These are phyloP conservation scores for Molossus molossus DNA, from an alignment of 2,797 vertebrate species.

Conservation along the genomic window DNA sequence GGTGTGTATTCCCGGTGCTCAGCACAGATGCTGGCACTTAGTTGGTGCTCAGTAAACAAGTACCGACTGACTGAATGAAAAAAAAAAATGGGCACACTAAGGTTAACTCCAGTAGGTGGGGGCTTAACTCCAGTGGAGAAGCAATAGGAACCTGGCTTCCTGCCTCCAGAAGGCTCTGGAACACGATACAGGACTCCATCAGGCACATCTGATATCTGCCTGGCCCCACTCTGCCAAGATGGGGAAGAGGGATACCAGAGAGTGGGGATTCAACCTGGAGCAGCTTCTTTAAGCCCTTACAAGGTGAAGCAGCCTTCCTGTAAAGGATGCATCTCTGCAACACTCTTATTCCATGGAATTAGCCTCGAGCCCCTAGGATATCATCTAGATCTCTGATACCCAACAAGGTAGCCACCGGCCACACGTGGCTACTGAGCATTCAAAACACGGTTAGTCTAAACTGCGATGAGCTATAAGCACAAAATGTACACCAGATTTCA, in stretches of 20 bases:
- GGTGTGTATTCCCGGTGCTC: not conserved
- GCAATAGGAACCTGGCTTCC: not conserved
- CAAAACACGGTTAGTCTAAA: slow-evolving; percentile 12
- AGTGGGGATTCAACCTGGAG: not conserved
- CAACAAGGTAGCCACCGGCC: not conserved
- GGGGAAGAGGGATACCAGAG: not conserved
- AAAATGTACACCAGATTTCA: slow-evolving; percentile 27
- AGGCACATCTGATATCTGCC: not conserved
- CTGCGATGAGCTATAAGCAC: not conserved
- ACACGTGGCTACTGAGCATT: not conserved
- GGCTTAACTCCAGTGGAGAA: not conserved
- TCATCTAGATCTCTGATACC: not conserved
- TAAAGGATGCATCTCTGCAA: not conserved
- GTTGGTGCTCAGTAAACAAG: not conserved
- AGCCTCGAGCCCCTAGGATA: not conserved
- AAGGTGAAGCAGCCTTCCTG: not conserved
- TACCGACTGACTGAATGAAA: not conserved
- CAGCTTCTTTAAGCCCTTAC: not conserved
- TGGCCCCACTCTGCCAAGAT: not conserved
- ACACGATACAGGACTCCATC: not conserved
- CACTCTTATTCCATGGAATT: not conserved
- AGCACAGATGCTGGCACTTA: not conserved
- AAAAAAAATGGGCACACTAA: not conserved
- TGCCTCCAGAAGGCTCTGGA: not conserved
- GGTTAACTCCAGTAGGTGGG: not conserved